A percentile compares a stretch with the other conserved stretches of the same genome.
Evolutionary conservation across 2,797 vertebrate genomes (phyloP).

Genomic region (Betta splendens): DNA sequence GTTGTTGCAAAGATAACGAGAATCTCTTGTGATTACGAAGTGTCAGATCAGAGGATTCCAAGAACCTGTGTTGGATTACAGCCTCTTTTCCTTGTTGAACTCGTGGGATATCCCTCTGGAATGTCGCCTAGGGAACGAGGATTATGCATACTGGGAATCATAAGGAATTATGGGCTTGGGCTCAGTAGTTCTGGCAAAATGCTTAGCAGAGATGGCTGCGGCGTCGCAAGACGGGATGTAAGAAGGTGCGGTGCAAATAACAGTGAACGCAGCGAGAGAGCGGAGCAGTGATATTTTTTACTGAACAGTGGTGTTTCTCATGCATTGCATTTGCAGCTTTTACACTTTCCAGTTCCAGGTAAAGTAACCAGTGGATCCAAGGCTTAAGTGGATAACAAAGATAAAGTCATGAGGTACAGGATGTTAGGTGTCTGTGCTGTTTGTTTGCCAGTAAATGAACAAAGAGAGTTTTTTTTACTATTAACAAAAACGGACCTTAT

Average conservation of each 20-base stretch:
- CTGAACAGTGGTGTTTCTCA: conserved; percentile 14
- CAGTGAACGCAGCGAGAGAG: conserved; percentile 1
- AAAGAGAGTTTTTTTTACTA: no score
- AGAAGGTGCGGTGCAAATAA: conserved; percentile 26
- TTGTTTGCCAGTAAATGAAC: conserved; percentile 2
- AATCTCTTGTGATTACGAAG: conserved; percentile 53
- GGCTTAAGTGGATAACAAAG: conserved; percentile 16
- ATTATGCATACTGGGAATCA: conserved; percentile 71
- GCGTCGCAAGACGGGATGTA: conserved; percentile 40
- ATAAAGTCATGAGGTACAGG: conserved; percentile 6
- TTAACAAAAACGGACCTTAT: no score
- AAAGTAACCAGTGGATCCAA: conserved; percentile 18
- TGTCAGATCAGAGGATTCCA: conserved; percentile 65
- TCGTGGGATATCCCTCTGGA: conserved; percentile 43
- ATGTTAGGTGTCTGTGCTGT: conserved; percentile 1
- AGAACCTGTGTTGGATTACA: conserved; percentile 66
- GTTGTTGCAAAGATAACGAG: conserved; percentile 60
- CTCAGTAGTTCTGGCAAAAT: conserved; percentile 55
- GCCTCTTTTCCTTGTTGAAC: conserved; percentile 45
- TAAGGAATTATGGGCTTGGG: conserved; percentile 63
- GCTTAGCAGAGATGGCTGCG: conserved; percentile 32
- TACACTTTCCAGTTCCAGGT: conserved; percentile 9
- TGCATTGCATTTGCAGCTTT: conserved; percentile 23
- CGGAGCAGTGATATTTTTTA: conserved; percentile 9
- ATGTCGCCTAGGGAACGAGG: conserved; percentile 55